Evolutionary conservation across 2,888 invertebrate genomes (phyloP).

Genomic region (Quadriops clusia): DNA sequence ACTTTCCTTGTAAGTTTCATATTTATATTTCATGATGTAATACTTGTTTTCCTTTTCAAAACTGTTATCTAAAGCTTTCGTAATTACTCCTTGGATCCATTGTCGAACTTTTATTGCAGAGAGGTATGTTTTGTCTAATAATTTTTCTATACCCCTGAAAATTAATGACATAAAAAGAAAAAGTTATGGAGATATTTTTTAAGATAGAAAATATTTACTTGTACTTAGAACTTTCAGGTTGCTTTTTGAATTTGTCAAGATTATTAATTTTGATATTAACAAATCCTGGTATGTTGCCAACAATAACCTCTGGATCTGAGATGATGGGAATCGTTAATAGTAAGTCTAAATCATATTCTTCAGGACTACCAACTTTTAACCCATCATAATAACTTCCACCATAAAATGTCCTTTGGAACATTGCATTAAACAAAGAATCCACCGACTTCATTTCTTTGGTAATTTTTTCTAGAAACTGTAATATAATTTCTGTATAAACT

Average conservation of each 20-base stretch:
- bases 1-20: conserved; percentile 18
- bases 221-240: no score
- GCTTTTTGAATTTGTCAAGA: conserved; percentile 11
- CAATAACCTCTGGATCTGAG: conserved; percentile 25
- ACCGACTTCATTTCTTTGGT: conserved; percentile 25
- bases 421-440: conserved; percentile 26
- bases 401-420: conserved; percentile 32
- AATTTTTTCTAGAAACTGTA: conserved; percentile 22
- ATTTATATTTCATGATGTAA: conserved; percentile 22
- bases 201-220: no score
- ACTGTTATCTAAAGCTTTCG: conserved; percentile 36
- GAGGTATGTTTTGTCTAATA: conserved; percentile 27
- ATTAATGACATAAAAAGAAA: conserved; percentile 7
- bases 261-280: conserved; percentile 35
- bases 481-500: no score
- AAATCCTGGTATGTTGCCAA: conserved; percentile 35
- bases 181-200: no score
- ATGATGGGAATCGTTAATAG: conserved; percentile 43
- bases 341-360: conserved; percentile 51
- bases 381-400: conserved; percentile 51
- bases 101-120: conserved; percentile 39
- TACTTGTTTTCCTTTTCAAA: conserved; percentile 10
- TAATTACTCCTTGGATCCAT: conserved; percentile 44
- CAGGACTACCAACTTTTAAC: conserved; percentile 45
- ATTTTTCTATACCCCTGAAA: conserved; percentile 24